Conservation (phyloP, 2,113 vertebrate genomes). For the Calyptomena viridis region DNA sequence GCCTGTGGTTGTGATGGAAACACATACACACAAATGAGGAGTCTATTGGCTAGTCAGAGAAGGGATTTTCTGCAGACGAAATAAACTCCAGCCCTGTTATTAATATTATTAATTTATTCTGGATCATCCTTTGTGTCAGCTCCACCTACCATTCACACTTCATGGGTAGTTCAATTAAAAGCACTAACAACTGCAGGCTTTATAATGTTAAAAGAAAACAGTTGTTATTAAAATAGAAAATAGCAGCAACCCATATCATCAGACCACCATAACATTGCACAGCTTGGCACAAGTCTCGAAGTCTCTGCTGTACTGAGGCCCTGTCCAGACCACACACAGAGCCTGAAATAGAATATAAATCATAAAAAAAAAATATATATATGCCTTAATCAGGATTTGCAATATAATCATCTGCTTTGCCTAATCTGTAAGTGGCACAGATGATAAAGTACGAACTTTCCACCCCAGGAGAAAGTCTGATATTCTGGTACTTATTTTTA, state of each 20-base stretch:
- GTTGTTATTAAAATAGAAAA: constrained; percentile 75
- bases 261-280: constrained; percentile 70
- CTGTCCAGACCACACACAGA: constrained; percentile 78
- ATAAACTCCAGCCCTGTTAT: neutral
- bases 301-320: constrained; percentile 59
- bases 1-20: constrained; percentile 16
- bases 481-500: neutral
- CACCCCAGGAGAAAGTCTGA: neutral
- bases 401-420: neutral
- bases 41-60: neutral
- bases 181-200: constrained; percentile 40
- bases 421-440: neutral
- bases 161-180: constrained; percentile 55
- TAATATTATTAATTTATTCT: constrained; percentile 44
- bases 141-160: constrained; percentile 58
- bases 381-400: constrained; percentile 54
- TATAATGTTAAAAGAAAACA: constrained; percentile 67
- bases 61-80: neutral
- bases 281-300: constrained; percentile 72
- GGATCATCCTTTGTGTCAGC: constrained; percentile 15
- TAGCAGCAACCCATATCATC: constrained; percentile 64
- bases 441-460: neutral
- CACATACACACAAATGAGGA: constrained; percentile 4
- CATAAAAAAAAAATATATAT: constrained; percentile 14
- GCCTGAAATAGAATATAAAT: constrained; percentile 62